These are phyloP conservation scores for Drosophila orena DNA, from an alignment of 1,140 invertebrate genomes.

Conservation along the genomic window DNA sequence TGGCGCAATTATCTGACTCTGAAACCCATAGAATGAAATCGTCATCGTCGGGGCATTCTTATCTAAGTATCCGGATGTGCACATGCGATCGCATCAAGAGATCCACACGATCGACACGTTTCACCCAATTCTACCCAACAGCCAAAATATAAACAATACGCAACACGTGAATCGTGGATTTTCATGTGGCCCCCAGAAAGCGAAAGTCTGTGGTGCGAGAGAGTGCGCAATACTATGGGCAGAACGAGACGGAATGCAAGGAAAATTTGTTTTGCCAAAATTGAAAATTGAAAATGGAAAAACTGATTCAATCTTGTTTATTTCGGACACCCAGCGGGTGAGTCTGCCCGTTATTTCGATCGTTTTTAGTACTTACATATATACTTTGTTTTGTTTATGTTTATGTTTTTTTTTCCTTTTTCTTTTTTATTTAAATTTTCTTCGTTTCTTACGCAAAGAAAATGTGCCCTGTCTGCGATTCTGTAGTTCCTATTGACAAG, in stretches of 20 bases:
- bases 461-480: constrained; percentile 6
- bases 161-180: constrained; percentile 33
- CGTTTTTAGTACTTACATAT: constrained; percentile 9
- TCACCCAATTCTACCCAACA: constrained; percentile 34
- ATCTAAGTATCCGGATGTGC: background rate
- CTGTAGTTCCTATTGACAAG: background rate
- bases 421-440: background rate
- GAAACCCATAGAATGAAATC: constrained; percentile 9
- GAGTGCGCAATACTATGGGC: background rate
- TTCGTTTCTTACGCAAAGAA: constrained; percentile 21
- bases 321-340: constrained; percentile 35
- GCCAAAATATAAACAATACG: constrained; percentile 40
- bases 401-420: constrained; percentile 20
- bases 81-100: constrained; percentile 1
- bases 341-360: constrained; percentile 35
- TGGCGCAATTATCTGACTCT: background rate
- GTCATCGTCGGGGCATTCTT: background rate
- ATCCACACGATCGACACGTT: constrained; percentile 24
- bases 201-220: constrained; percentile 8
- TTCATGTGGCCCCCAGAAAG: constrained; percentile 24
- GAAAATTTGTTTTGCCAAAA: constrained; percentile 29
- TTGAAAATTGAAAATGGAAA: constrained; percentile 22
- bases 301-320: constrained; percentile 47
- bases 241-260: background rate
- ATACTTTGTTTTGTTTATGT: constrained; percentile 31